Conservation (phyloP, 1,140 invertebrate species). For the Diploscapter pachys region DNA sequence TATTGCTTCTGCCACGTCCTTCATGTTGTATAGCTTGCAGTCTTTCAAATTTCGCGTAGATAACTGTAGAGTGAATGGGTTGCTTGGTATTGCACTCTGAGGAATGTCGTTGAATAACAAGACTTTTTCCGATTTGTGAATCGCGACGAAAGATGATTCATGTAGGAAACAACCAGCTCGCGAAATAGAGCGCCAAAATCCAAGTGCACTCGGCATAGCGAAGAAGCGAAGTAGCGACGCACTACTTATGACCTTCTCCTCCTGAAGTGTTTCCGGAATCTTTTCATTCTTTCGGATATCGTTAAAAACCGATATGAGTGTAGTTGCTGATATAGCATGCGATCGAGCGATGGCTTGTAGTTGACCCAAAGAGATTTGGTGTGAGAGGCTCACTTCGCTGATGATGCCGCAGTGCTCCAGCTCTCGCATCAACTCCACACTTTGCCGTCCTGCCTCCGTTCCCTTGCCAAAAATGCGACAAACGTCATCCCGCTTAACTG, state of each 20-base stretch:
- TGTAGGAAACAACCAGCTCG: constrained; percentile 4
- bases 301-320: no score
- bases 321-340: no score
- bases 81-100: not conserved
- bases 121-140: not conserved
- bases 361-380: not conserved
- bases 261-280: not conserved
- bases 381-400: not conserved
- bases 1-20: not conserved
- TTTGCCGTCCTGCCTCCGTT: not conserved
- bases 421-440: not conserved
- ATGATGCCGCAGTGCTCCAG: not conserved
- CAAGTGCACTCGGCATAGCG: not conserved
- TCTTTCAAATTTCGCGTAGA: not conserved
- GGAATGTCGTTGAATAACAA: not conserved
- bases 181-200: not conserved
- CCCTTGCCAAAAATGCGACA: no score
- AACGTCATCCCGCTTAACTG: not conserved
- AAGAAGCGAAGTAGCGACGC: not conserved
- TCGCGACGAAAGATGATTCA: not conserved
- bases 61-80: not conserved
- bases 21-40: not conserved
- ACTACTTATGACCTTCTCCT: not conserved
- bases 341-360: not conserved
- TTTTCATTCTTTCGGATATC: no score